These are phyloP conservation scores for Emydocephalus ijimae DNA, from an alignment of 2,113 vertebrate genomes.

Conservation along the genomic window DNA sequence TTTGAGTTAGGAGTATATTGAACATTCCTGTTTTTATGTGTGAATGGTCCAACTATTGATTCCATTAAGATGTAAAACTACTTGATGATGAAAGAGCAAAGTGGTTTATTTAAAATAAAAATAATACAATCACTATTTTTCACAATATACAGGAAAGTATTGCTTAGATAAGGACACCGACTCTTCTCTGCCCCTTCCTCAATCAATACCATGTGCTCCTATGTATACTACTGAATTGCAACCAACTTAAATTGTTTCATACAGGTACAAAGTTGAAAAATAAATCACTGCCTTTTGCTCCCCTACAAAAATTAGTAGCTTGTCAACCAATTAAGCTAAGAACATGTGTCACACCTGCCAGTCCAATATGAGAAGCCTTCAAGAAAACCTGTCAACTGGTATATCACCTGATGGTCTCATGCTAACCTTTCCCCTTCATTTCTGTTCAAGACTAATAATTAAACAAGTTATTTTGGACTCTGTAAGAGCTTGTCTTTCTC, in stretches of 20 bases:
- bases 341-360: background rate
- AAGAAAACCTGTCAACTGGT: background rate
- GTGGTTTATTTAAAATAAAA: background rate
- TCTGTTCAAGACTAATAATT: background rate
- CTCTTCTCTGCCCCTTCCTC: background rate
- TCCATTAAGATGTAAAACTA: background rate
- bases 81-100: background rate
- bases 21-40: background rate
- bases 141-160: background rate
- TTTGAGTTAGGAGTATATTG: background rate
- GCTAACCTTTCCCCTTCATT: slow-evolving; percentile 26
- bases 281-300: background rate
- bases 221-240: background rate
- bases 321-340: slow-evolving; percentile 10
- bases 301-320: slow-evolving; percentile 20
- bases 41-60: background rate
- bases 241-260: background rate
- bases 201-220: background rate
- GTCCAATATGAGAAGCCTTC: slow-evolving; percentile 26
- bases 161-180: background rate
- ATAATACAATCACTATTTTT: background rate
- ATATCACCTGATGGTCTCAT: background rate
- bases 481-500: slow-evolving; percentile 16
- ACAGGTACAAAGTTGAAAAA: background rate
- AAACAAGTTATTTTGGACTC: background rate